Base-by-base conservation (phyloP, 2,888 invertebrate genomes). In the Amaurobius ferox region DNA sequence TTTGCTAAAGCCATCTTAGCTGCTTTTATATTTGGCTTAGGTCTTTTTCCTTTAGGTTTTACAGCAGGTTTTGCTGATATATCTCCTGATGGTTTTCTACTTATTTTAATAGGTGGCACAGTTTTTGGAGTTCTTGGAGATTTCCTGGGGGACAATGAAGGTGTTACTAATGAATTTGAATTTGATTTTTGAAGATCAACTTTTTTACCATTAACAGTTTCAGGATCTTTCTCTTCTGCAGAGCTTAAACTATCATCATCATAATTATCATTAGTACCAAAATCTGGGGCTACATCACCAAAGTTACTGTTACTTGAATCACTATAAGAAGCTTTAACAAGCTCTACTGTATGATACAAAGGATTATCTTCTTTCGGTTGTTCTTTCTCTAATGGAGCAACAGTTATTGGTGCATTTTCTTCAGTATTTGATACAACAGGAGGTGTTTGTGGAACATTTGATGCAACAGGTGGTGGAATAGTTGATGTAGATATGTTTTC, bases 381-480 rank as follows among this genome's bases (percentile, higher is more conserved):
- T 29, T 71, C 71, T 48, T 71, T 73, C 28, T 73, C 73, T 73
- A 73, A 61, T n/a, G 61, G 61, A 6, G 73, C 73, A 32, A 73
- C 73, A 61, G 73, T 73, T 13, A 73, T 35, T 23, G 73, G 73
- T 19, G 30, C 48, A 74, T 30, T 74, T 74, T 74, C 74, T 66
- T 74, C 66, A 23, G 23, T 26, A 32, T 3, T n/a, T 9, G 64
- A 77, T 11, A 13, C 55, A 26, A 32, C 3, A 28, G 55, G 26
- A 23, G 13, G 19, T 16, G 28, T 35, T 40, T 35, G 29, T 16
- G 90, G 78, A 29, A 89, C 90, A n/a, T n/a, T n/a, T n/a, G n/a
- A n/a, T n/a, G n/a, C n/a, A n/a, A n/a, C n/a, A n/a, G n/a, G n/a
- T 68, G 90, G 90, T 85, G 90, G 90, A 55, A 90, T 90, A 16